Evolutionary conservation across 92 coral and sea anemone species (phyloP).

Genomic region (Siderastrea siderea): DNA sequence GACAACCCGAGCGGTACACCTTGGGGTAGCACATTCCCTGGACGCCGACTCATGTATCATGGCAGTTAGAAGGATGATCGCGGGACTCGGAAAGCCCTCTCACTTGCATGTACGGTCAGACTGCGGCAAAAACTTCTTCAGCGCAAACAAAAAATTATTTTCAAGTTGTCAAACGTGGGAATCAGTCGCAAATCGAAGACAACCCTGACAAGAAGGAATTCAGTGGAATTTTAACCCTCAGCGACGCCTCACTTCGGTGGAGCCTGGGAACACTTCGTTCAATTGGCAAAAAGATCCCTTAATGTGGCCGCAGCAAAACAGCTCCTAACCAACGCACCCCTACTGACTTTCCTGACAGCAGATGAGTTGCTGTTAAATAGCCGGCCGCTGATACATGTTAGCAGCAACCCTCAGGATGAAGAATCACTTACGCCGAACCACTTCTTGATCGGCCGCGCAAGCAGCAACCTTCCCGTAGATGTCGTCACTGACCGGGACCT

Average conservation of each 20-base stretch:
- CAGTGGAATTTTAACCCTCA: constrained; percentile 42
- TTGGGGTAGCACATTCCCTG: constrained; percentile 48
- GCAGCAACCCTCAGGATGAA: constrained; percentile 35
- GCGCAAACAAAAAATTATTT: neutral
- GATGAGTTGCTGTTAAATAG: constrained; percentile 29
- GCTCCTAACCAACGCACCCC: constrained; percentile 36
- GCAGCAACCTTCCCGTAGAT: constrained; percentile 27
- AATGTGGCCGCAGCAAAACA: constrained; percentile 30
- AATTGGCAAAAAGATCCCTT: constrained; percentile 41
- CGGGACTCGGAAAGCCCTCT: constrained; percentile 39
- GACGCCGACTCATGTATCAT: constrained; percentile 63
- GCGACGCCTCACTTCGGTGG: constrained; percentile 57
- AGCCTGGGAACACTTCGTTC: constrained; percentile 52
- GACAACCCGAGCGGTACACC: constrained; percentile 59
- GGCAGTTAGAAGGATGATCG: constrained; percentile 56
- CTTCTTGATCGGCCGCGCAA: constrained; percentile 48
- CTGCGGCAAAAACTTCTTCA: neutral
- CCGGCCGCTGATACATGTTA: constrained; percentile 36
- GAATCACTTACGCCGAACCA: constrained; percentile 47
- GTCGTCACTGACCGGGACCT: constrained; percentile 37
- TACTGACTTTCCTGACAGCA: constrained; percentile 10
- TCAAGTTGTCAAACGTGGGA: neutral
- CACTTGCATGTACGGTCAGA: neutral
- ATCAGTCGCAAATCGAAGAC: constrained; percentile 20
- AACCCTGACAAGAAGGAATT: constrained; percentile 33